Percentiles rank a stretch among this genome's conserved stretches.
Conservation (phyloP, 2,888 invertebrate genomes). For the Sminthurinus aureus region DNA sequence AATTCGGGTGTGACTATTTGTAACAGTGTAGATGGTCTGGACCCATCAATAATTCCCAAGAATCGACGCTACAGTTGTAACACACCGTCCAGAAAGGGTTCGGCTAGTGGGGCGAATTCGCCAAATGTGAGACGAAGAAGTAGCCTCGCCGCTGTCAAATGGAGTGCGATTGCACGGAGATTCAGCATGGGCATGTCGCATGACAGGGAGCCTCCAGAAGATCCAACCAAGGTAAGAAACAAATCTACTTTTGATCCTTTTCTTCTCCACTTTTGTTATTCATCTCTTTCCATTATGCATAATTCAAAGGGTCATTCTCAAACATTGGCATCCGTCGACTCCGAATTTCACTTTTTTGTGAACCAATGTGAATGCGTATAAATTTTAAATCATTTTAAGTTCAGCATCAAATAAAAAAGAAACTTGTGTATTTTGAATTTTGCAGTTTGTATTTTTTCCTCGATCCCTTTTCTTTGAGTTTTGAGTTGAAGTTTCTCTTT, state of each 20-base stretch:
- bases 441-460: neutral
- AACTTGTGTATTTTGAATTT: neutral
- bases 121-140: constrained; percentile 55
- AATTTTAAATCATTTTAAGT: neutral
- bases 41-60: constrained; percentile 17
- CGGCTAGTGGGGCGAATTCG: constrained; percentile 46
- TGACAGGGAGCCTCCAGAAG: constrained; percentile 58
- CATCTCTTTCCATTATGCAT: neutral
- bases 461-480: neutral
- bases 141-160: constrained; percentile 59
- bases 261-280: neutral
- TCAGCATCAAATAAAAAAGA: no score
- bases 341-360: neutral
- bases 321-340: neutral
- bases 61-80: constrained; percentile 54
- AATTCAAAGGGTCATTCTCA: neutral
- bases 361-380: neutral
- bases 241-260: neutral
- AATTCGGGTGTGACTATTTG: neutral
- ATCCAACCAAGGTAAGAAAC: constrained; percentile 57
- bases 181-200: constrained; percentile 59
- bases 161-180: constrained; percentile 58
- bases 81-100: constrained; percentile 45
- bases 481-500: neutral
- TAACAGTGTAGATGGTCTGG: constrained; percentile 18